These are phyloP conservation scores for Scolopax rusticola DNA, from an alignment of 2,797 vertebrate genomes.

Conservation along the genomic window DNA sequence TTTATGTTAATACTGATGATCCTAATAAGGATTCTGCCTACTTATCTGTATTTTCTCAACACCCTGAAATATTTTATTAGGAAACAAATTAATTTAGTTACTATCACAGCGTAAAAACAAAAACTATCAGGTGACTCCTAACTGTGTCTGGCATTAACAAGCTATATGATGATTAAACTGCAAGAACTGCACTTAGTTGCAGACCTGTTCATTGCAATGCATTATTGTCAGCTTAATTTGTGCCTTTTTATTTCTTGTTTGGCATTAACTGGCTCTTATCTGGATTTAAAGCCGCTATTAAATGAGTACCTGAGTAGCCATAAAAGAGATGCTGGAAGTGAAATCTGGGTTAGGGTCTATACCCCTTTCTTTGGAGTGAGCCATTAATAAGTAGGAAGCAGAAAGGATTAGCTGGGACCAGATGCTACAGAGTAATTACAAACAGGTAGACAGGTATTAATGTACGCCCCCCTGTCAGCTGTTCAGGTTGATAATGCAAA, in stretches of 20 bases:
- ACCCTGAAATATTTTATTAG: conserved; percentile 90
- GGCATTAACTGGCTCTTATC: neutral
- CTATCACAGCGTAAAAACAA: conserved; percentile 65
- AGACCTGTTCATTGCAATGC: neutral
- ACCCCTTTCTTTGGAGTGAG: neutral
- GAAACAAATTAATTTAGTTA: conserved; percentile 84
- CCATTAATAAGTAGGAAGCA: neutral
- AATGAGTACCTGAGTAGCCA: neutral
- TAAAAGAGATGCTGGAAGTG: neutral
- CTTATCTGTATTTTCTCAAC: conserved; percentile 91
- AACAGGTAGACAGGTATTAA: conserved; percentile 54
- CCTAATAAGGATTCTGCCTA: conserved; percentile 88
- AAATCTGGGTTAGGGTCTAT: neutral
- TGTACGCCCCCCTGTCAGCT: neutral
- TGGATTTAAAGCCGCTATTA: neutral
- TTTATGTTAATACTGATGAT: conserved; percentile 95
- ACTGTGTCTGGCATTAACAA: conserved; percentile 44
- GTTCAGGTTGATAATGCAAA: conserved; percentile 16
- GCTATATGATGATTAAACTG: conserved; percentile 13
- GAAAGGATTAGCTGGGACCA: neutral
- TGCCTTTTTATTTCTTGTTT: neutral
- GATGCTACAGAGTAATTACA: neutral
- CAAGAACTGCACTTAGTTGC: neutral
- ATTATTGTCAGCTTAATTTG: conserved; percentile 13
- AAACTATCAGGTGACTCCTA: conserved; percentile 70